Evolutionary conservation across 2,113 vertebrate genomes (phyloP), one percentile per base, ranked within the genome.

Genomic region (Okapia johnstoni): DNA sequence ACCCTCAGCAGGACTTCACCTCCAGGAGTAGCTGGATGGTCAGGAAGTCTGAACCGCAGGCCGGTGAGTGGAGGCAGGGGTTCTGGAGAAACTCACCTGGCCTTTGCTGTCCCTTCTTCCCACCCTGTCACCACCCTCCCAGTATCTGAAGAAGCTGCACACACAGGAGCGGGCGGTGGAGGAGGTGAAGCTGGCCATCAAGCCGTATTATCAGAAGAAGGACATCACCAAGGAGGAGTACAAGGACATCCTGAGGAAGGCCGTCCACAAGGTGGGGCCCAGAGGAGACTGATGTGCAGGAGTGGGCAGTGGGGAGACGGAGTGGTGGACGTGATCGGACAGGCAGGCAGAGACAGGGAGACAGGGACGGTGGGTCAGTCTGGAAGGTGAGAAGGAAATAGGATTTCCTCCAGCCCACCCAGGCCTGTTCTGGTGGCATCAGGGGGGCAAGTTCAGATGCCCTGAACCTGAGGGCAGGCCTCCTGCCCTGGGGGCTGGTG

Each of bases 201-300:
- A 99, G 96, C 99, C 99, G 0, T 99, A 99, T 98, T 99, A 99
- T 88, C 99, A 99, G 98, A 99, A 99, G 93, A 99, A 99, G 97
- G 99, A 99, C 98, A 99, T 99, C 98, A 99, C 99, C 97, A 99
- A 99, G 98, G 99, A 99, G 0, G 99, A 99, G 40, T 99, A 99
- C 98, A 99, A 99, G 96, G 99, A 99, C 98, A 99, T 99, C 96
- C 98, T 99, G 95, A 98, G 99, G 96, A 99, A 99, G 98, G 99
- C 99, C 7, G 99, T 99, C 92, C 99, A 99, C 97, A 99, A 99
- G 99, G 99, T 99, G 95, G 63, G 94, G 43, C 10, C 1, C 3
- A 0, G 23, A 4, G 6, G 23, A 61, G 48, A 1, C 14, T 8
- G 9, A 36, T 3, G 5, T 28, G 9, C 12, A 0, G 50, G 25